Percentiles rank a stretch among this genome's conserved stretches.
Evolutionary conservation across 1,140 invertebrate genomes (phyloP).

Genomic region (Drosophila watanabei): DNA sequence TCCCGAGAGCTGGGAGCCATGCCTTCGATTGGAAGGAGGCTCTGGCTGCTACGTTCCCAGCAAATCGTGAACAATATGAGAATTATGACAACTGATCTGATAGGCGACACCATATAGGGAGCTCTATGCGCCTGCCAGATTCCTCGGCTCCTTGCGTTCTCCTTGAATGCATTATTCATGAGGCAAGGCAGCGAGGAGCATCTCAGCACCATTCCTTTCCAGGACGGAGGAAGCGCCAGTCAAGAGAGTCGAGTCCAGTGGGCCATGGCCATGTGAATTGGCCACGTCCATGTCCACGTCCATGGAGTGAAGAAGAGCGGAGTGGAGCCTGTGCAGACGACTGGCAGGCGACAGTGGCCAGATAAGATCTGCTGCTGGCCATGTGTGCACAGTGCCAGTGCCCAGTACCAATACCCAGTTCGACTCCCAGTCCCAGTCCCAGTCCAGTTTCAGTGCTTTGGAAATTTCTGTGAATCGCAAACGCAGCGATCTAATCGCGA

Average conservation of each 20-base stretch:
- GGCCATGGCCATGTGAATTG: conserved; percentile 67
- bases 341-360: conserved; percentile 51
- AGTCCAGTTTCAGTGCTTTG: conserved; percentile 53
- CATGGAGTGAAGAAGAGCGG: background rate
- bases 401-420: conserved; percentile 11
- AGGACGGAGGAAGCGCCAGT: conserved; percentile 69
- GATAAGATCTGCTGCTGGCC: conserved; percentile 69
- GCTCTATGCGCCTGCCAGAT: conserved; percentile 78
- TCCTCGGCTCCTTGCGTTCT: conserved; percentile 53
- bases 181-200: conserved; percentile 35
- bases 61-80: conserved; percentile 72
- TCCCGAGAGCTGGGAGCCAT: conserved; percentile 18
- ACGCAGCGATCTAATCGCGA: conserved; percentile 73
- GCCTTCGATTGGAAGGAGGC: conserved; percentile 7
- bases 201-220: conserved; percentile 29
- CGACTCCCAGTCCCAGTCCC: conserved; percentile 19
- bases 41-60: conserved; percentile 55
- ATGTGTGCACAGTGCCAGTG: conserved; percentile 64
- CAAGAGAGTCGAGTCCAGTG: conserved; percentile 30
- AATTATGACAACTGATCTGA: conserved; percentile 84
- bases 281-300: conserved; percentile 15
- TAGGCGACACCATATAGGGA: conserved; percentile 82
- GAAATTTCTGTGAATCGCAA: conserved; percentile 79
- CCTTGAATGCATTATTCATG: conserved; percentile 73
- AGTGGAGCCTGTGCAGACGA: conserved; percentile 38